phyloP scores from a whole-genome alignment of 1,140 invertebrate genomes.

The Globodera ellingtonae region DNA sequence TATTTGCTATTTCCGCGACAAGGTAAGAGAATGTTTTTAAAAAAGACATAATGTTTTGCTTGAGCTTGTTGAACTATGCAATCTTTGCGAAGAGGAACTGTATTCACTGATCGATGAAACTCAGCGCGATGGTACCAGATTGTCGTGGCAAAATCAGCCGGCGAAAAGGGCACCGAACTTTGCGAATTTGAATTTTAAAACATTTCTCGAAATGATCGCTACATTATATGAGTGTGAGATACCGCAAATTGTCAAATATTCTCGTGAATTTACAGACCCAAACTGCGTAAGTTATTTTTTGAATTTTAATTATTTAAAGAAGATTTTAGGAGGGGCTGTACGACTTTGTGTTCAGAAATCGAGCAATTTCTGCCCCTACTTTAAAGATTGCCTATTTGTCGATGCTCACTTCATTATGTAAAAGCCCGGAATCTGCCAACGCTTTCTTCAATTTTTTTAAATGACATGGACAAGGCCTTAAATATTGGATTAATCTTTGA shows the following conservation, averaged over 20 bases:
- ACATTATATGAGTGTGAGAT: slow-evolving; percentile 30
- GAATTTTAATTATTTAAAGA: not conserved
- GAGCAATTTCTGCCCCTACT: slow-evolving; percentile 29
- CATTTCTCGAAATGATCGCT: slow-evolving; percentile 28
- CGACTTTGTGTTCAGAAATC: slow-evolving; percentile 22
- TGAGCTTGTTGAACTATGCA: slow-evolving; percentile 33
- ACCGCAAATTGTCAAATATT: slow-evolving; percentile 8
- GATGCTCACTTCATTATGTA: slow-evolving; percentile 30
- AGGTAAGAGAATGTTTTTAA: slow-evolving; percentile 17
- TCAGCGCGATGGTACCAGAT: not conserved
- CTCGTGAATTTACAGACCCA: slow-evolving; percentile 29
- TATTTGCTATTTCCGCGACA: slow-evolving; percentile 34
- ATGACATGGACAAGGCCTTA: not conserved
- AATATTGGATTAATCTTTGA: too few relatives aligned
- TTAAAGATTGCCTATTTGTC: slow-evolving; percentile 27
- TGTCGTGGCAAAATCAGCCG: slow-evolving; percentile 4
- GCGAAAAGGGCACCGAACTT: slow-evolving; percentile 6
- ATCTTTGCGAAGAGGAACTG: slow-evolving; percentile 32
- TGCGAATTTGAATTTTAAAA: slow-evolving; percentile 32
- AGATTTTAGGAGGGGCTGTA: slow-evolving; percentile 23
- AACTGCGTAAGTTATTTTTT: slow-evolving; percentile 30
- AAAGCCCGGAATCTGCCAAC: slow-evolving; percentile 17
- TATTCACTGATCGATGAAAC: slow-evolving; percentile 16
- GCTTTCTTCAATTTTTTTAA: slow-evolving; percentile 34
- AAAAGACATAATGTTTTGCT: not conserved